Base-by-base conservation (phyloP, 1,140 invertebrate genomes). In the Cydia splendana region DNA sequence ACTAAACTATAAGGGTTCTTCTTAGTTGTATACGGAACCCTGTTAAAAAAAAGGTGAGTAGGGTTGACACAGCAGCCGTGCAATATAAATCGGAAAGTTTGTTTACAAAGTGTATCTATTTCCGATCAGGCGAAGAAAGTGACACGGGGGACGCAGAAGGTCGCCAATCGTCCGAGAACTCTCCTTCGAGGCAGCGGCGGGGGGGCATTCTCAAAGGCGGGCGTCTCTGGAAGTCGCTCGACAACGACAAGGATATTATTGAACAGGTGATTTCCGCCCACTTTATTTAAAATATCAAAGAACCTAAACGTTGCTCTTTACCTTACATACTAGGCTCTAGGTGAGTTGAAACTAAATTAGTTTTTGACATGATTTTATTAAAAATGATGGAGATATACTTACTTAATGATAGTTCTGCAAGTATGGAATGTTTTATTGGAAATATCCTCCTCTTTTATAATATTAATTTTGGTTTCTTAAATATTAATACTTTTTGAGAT, bases 151-250 rank as follows among this genome's bases (percentile, higher is more conserved):
- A 92, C 7, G 85, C 53, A 24, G 91, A 92, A 74, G 90, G 83
- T 9, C 82, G 86, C 38, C 74, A 85, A 57, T 91, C 91, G 9
- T 80, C 81, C 5, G 91, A 93, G 51, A 87, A 75, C 69, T 93
- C 91, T 1, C 91, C 91, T 3, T 76, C 87, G 24, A 79, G 89
- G 34, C 91, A 90, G 28, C 83, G 88, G 6, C 82, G 90, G 13
- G 90, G 90, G 2, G 91, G 91, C 13, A 93, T 93, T 28, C 79
- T 93, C 0, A 93, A 93, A 78, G 91, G 91, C 0, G 91, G 91
- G 0, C 80, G 88, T 28, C 81, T 93, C 10, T 93, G 91, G 91
- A 93, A 93, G 74, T 91, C 91, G 2, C 77, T 93, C 73, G 91
- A 93, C 75, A 85, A 80, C 51, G 90, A 93, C 69, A 93, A 88